Conservation (phyloP, 1,140 invertebrate species). For the Drosophila lacteicornis region DNA sequence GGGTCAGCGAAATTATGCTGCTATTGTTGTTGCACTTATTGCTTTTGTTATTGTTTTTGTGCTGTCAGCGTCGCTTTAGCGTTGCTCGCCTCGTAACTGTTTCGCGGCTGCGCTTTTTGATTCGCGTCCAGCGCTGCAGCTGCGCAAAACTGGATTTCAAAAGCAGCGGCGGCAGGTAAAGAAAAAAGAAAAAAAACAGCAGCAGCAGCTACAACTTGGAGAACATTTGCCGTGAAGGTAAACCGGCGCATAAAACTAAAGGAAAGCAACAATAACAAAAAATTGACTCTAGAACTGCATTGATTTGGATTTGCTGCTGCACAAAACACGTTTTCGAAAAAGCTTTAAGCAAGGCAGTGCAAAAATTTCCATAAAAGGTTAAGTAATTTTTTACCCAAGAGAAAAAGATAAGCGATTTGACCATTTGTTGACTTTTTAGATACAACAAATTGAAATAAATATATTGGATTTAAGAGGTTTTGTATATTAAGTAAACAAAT, state of each 20-base stretch:
- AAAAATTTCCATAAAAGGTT: slow-evolving; percentile 47
- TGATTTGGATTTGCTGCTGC: slow-evolving; percentile 63
- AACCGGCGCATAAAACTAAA: slow-evolving; percentile 72
- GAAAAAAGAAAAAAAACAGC: slow-evolving; percentile 31
- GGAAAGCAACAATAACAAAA: slow-evolving; percentile 21
- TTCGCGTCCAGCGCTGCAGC: slow-evolving; percentile 58
- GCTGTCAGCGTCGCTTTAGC: slow-evolving; percentile 20
- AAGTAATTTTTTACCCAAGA: slow-evolving; percentile 50
- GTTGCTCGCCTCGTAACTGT: slow-evolving; percentile 64
- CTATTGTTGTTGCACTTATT: slow-evolving; percentile 15
- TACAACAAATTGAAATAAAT: too few relatives aligned
- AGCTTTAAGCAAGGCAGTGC: slow-evolving; percentile 24
- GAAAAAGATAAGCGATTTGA: not conserved
- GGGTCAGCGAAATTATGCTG: slow-evolving; percentile 75
- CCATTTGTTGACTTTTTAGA: too few relatives aligned
- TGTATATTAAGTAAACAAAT: too few relatives aligned
- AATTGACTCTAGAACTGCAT: slow-evolving; percentile 59
- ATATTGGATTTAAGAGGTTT: too few relatives aligned
- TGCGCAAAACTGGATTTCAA: slow-evolving; percentile 81
- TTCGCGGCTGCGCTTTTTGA: slow-evolving; percentile 55
- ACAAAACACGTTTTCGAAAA: slow-evolving; percentile 67
- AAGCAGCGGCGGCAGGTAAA: slow-evolving; percentile 48
- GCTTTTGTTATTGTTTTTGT: slow-evolving; percentile 30
- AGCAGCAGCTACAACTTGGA: slow-evolving; percentile 24
- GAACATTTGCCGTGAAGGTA: slow-evolving; percentile 69